Evolutionary conservation across 2,888 invertebrate species (phyloP).

Genomic region (Hyppa rectilinea): DNA sequence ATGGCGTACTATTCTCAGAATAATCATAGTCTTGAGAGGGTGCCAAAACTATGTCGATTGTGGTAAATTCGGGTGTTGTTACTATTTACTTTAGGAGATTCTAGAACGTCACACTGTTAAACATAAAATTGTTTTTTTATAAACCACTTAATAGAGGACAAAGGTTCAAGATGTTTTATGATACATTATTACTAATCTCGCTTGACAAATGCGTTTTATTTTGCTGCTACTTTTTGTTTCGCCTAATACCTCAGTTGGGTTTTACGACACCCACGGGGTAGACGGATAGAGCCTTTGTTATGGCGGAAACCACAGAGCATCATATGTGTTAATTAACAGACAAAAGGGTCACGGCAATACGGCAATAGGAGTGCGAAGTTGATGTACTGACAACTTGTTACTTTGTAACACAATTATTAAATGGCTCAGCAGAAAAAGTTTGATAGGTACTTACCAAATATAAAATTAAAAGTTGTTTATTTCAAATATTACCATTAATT

Average conservation of each 20-base stretch:
- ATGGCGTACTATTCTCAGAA: neutral
- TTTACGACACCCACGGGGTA: slow-evolving; percentile 30
- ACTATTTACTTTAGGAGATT: neutral
- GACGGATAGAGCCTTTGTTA: slow-evolving; percentile 14
- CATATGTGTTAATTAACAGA: slow-evolving; percentile 45
- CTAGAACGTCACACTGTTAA: neutral
- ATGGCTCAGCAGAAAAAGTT: neutral
- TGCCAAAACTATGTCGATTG: neutral
- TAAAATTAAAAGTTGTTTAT: neutral
- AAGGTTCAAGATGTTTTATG: neutral
- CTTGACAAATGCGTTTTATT: neutral
- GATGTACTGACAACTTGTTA: slow-evolving; percentile 29
- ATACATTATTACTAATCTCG: neutral
- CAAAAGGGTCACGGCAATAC: slow-evolving; percentile 40
- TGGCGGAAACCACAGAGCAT: slow-evolving; percentile 31
- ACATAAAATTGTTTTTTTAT: neutral
- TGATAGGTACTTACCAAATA: neutral
- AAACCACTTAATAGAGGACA: neutral
- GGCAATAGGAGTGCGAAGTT: slow-evolving; percentile 35
- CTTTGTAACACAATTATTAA: slow-evolving; percentile 17
- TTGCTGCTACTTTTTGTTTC: slow-evolving; percentile 8
- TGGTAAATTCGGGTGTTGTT: neutral
- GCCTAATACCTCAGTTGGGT: slow-evolving; percentile 23
- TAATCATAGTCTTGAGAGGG: too few relatives aligned
- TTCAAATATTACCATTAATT: too few relatives aligned